These are phyloP conservation scores for Stenolophus ochropezus DNA, from an alignment of 2,888 invertebrate species.

Conservation along the genomic window DNA sequence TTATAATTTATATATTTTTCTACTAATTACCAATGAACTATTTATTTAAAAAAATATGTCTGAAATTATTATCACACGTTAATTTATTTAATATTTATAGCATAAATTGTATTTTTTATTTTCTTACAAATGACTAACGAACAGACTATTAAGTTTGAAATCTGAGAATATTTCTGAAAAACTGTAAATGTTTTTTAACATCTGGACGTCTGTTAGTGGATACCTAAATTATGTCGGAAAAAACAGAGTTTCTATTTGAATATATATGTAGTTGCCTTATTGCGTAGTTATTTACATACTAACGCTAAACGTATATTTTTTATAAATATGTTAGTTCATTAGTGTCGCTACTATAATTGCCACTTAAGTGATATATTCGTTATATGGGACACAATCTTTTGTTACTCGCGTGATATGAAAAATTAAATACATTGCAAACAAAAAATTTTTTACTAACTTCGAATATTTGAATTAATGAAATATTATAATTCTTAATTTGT, in stretches of 20 bases:
- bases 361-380: neutral
- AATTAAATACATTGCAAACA: no score
- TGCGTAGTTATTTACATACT: neutral
- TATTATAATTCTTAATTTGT: no score
- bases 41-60: neutral
- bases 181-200: slow-evolving; percentile 4
- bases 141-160: slow-evolving; percentile 20
- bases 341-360: neutral
- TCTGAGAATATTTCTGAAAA: slow-evolving; percentile 38
- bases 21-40: no score
- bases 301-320: neutral
- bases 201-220: neutral
- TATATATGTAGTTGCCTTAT: neutral
- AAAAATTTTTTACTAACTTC: no score
- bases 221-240: neutral
- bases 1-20: neutral
- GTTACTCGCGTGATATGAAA: neutral
- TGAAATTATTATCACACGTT: no score
- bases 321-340: neutral
- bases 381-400: neutral
- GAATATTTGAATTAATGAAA: no score
- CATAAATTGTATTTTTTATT: no score
- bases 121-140: no score
- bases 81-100: no score
- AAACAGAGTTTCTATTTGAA: neutral